Conservation (phyloP, 2,113 vertebrate species). For the Ibidorhyncha struthersii region DNA sequence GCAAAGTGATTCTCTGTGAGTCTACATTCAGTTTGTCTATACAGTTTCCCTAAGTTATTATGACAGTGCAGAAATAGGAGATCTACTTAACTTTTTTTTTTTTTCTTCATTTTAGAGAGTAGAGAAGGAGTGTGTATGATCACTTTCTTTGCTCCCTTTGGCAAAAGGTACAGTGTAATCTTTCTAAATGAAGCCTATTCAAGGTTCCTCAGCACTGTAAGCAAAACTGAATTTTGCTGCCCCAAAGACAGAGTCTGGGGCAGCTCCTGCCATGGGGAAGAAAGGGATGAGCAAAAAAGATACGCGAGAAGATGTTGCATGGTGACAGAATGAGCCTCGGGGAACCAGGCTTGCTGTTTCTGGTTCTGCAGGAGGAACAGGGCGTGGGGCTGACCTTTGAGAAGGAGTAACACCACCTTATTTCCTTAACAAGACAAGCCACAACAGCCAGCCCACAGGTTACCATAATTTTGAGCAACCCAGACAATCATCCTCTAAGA, state of each 20-base stretch:
- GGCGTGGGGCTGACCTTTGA: neutral
- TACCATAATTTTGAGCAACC: neutral
- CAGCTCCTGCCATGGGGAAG: neutral
- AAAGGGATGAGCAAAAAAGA: neutral
- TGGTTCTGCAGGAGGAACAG: neutral
- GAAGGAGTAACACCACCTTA: neutral
- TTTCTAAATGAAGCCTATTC: neutral
- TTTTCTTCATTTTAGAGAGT: neutral
- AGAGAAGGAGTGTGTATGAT: neutral
- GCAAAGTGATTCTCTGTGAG: neutral
- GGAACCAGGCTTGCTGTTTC: neutral
- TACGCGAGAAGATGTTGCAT: neutral
- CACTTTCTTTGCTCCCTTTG: neutral
- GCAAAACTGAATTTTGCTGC: neutral
- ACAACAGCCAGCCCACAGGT: neutral
- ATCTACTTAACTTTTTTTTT: neutral
- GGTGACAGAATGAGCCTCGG: neutral
- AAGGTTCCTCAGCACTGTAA: neutral
- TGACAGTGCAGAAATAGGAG: neutral
- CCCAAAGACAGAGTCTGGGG: neutral
- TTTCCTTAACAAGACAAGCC: neutral
- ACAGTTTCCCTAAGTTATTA: neutral
- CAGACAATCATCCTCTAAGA: neutral
- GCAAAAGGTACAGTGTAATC: neutral
- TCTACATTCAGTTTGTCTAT: neutral